phyloP scores from a whole-genome alignment of 2,797 vertebrate species.

The Lycodopsis pacificus region DNA sequence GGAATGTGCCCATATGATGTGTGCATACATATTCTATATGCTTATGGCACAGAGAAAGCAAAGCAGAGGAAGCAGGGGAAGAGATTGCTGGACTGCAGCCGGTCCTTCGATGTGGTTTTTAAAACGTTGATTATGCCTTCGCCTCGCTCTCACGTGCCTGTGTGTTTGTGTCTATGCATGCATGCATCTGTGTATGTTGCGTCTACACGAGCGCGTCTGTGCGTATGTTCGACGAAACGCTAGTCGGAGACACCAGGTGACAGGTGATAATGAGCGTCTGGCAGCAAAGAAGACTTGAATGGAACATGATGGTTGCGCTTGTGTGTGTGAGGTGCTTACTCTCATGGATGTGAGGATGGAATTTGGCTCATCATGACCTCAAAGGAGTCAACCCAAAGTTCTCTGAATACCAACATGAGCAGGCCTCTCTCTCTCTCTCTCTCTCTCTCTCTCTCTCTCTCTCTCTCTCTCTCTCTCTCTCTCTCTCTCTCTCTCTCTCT shows the following conservation, averaged over 20 bases:
- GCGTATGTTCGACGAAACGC: constrained; percentile 9
- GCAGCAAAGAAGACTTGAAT: constrained; percentile 12
- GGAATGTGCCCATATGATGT: constrained; percentile 72
- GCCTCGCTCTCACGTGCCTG: constrained; percentile 15
- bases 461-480: constrained; percentile 14
- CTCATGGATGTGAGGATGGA: constrained; percentile 65
- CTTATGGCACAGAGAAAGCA: constrained; percentile 56
- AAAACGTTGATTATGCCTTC: constrained; percentile 61
- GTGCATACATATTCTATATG: constrained; percentile 51
- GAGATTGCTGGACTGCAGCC: constrained; percentile 38
- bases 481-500: constrained; percentile 29
- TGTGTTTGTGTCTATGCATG: not conserved
- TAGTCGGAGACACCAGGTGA: constrained; percentile 46
- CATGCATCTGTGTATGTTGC: constrained; percentile 30
- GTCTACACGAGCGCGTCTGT: constrained; percentile 31
- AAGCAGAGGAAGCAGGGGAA: constrained; percentile 50
- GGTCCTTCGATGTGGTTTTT: constrained; percentile 55
- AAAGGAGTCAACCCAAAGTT: constrained; percentile 72
- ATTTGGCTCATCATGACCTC: constrained; percentile 75
- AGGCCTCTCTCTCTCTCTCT: constrained; percentile 37
- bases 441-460: constrained; percentile 13
- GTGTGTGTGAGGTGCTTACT: constrained; percentile 47
- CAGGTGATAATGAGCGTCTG: constrained; percentile 57
- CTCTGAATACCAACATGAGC: constrained; percentile 65
- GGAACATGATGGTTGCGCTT: constrained; percentile 24